Evolutionary conservation across 2,797 vertebrate species (phyloP), one percentile per base, ranked within the genome.

Genomic region (Chelon labrosus): DNA sequence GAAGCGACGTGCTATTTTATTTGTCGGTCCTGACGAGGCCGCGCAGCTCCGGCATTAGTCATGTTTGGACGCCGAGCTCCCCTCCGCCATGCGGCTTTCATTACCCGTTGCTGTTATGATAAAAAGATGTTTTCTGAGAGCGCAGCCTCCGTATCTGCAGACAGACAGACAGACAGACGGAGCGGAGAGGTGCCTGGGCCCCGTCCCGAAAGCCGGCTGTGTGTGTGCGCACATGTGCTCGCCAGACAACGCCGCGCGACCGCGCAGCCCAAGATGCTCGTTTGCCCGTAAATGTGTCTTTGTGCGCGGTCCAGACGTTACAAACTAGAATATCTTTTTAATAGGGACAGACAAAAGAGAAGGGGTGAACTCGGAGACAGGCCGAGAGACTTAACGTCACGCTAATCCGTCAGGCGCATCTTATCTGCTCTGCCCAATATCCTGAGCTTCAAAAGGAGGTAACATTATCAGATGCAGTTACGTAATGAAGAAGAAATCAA

Each of bases 101-200:
- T 91, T 91, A 91, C 88, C 74, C 13, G 13, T 42, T 31, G 72
- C 77, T 65, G 79, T 87, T 84, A 85, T 86, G 84, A 83, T 83
- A 82, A 88, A 92, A 94, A 90, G 80, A 89, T 87, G 88, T 90
- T 88, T 88, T 77, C 38, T 47, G 71, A 65, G 52, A 84, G 87
- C 20, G 70, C 76, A 66, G 83, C 85, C 62, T 83, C 81, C 58
- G 57, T 79, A 80, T 88, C 82, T 85, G 74, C 0, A 51, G 70
- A 65, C 68, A 55, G 22, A 22, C 22, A 22, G 22, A 22, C 22
- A 86, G 80, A 80, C 68, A 80, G 85, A 77, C 59, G 17, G 56
- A 79, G 25, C 54, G 1, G 65, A 75, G 70, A 79, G 75, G 74
- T 80, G 78, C 75, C 75, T 31, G 62, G 70, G 67, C 76, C 85